Base-by-base conservation (phyloP, 1,140 invertebrate species). In the Adelges cooleyi region DNA sequence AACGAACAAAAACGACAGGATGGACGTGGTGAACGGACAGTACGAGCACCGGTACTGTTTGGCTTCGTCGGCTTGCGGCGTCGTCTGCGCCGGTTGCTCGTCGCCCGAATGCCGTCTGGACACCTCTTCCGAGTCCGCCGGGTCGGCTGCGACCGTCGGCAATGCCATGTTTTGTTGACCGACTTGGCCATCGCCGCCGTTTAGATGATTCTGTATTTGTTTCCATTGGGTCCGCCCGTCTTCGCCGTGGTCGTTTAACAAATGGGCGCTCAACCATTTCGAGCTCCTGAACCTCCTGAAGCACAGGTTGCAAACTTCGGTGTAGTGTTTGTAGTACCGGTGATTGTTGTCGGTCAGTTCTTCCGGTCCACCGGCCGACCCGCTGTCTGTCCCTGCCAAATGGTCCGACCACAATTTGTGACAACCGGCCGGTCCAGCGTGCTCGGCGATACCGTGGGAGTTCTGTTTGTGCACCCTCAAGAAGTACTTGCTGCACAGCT, bases 401-500 rank as follows among this genome's bases (percentile, higher is more conserved):
- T 62, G 25, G 13, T 29, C 56, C 5, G 25, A 13, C 48, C 20
- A n/a, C 15, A 6, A n/a, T 15, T 6, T 48, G 4, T 48, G 4
- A n/a, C 44, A 6, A 22, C 29, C 11, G 11, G 11, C 11, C 11
- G 11, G 5, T 33, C 29, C 29, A 33, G 5, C 29, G 5, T 6
- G 5, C 5, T 11, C 11, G 11, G 5, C 11, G 29, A 33, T 33
- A 1, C 95, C 95, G 73, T 99, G 95, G 5, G 93, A 97, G 75
- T 98, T 98, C 72, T 95, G 89, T 73, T 97, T 97, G 77, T 99
- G 95, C 3, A 95, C 92, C 65, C 92, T 84, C 15, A 98, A 77
- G 73, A 98, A 98, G 75, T 98, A 98, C 75, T 98, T 98, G 75
- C 92, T 95, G 77, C 93, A 94, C 1, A 98, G 77, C 78, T 97